A percentile compares a stretch with the other conserved stretches of the same genome.
These are phyloP conservation scores for Okamejei kenojei DNA, from an alignment of 2,797 vertebrate species.

Conservation along the genomic window DNA sequence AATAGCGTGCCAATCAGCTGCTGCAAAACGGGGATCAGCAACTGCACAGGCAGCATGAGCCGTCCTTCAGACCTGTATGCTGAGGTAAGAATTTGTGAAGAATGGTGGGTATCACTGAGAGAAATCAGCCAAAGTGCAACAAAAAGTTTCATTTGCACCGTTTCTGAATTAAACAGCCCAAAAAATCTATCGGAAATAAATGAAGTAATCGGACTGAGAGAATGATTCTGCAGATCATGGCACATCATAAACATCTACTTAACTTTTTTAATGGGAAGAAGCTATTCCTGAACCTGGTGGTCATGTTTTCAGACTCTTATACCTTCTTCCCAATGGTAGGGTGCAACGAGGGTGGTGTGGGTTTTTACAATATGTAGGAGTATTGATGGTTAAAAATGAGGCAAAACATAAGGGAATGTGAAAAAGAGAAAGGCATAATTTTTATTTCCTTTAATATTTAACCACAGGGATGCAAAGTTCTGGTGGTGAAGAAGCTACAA, in stretches of 20 bases:
- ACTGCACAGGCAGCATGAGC: conserved; percentile 79
- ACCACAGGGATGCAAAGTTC: conserved; percentile 78
- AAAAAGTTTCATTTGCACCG: too few relatives aligned
- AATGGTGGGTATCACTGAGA: not conserved
- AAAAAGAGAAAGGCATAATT: not conserved
- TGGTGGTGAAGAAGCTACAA: conserved; percentile 88
- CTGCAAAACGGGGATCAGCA: conserved; percentile 74
- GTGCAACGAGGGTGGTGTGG: too few relatives aligned
- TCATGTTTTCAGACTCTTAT: too few relatives aligned
- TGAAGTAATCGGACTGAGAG: too few relatives aligned
- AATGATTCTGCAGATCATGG: too few relatives aligned
- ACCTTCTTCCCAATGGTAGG: too few relatives aligned
- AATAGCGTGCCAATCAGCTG: conserved; percentile 95
- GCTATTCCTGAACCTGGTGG: too few relatives aligned
- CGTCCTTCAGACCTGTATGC: conserved; percentile 80
- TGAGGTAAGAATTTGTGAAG: conserved; percentile 63
- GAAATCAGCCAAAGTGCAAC: not conserved
- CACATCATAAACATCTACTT: too few relatives aligned
- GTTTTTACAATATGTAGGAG: not conserved
- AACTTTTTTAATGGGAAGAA: too few relatives aligned
- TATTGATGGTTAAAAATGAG: not conserved
- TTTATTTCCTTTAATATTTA: conserved; percentile 43
- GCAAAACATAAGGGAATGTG: too few relatives aligned
- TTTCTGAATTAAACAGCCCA: too few relatives aligned
- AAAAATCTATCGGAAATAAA: too few relatives aligned